Evolutionary conservation across 2,113 vertebrate species (phyloP).

Genomic region (Muntiacus muntjak): DNA sequence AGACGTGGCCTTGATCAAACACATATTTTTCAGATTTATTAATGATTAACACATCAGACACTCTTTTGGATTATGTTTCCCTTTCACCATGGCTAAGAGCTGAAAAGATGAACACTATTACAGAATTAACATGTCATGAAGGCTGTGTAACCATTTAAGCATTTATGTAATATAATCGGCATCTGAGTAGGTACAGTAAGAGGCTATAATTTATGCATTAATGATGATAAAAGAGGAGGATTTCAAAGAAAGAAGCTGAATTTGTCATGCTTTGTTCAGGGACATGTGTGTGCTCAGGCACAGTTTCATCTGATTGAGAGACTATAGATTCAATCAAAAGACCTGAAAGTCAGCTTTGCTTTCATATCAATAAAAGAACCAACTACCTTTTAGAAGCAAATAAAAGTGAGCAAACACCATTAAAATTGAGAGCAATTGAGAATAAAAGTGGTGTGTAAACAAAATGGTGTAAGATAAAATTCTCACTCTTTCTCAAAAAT

Average conservation of each 20-base stretch:
- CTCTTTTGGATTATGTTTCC: constrained; percentile 62
- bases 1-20: constrained; percentile 29
- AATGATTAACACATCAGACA: constrained; percentile 59
- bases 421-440: neutral
- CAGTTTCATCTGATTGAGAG: neutral
- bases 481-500: neutral
- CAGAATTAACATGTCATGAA: constrained; percentile 32
- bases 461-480: neutral
- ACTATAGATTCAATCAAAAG: neutral
- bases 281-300: neutral
- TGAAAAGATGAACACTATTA: constrained; percentile 63
- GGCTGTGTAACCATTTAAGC: neutral
- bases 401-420: neutral
- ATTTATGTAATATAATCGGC: neutral
- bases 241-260: neutral
- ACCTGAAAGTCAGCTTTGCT: neutral
- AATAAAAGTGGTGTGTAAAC: neutral
- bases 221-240: neutral
- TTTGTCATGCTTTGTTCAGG: neutral
- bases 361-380: neutral
- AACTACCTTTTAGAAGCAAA: neutral
- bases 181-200: neutral
- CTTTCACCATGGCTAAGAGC: constrained; percentile 61
- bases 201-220: neutral
- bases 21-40: constrained; percentile 70